These are phyloP conservation scores for Nebria salina DNA, from an alignment of 2,888 invertebrate species.

Conservation along the genomic window DNA sequence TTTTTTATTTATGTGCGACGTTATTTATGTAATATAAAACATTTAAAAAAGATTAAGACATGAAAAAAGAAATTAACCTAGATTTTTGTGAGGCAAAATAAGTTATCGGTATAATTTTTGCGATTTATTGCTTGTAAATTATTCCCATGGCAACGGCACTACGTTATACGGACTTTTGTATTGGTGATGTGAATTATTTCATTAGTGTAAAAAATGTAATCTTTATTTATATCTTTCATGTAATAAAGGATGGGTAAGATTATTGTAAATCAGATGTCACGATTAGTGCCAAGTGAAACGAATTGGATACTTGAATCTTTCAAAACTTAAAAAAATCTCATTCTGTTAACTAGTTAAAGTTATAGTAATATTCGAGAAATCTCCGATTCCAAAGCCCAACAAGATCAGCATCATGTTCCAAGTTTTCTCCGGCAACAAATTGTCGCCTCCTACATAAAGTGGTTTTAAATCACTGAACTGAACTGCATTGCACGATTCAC, in stretches of 20 bases:
- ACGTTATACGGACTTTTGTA: background rate
- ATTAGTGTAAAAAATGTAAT: background rate
- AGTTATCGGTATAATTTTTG: background rate
- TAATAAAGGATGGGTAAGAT: background rate
- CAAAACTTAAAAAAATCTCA: too few species aligned
- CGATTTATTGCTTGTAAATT: background rate
- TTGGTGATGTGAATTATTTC: background rate
- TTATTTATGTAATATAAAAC: background rate
- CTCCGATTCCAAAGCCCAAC: background rate
- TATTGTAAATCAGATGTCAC: background rate
- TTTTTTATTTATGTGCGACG: background rate
- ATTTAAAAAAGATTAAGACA: background rate
- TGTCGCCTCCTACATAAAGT: slow-evolving; percentile 14
- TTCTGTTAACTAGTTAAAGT: background rate
- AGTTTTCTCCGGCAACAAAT: background rate
- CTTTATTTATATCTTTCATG: background rate
- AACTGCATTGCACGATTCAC: background rate
- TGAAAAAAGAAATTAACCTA: background rate
- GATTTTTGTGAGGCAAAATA: background rate
- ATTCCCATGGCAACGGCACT: background rate
- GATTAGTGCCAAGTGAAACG: background rate
- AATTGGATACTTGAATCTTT: too few species aligned
- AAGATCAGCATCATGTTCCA: background rate
- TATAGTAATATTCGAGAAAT: background rate
- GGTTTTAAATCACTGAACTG: slow-evolving; percentile 34